A percentile compares a stretch with the other conserved stretches of the same genome.
phyloP scores from a whole-genome alignment of 2,113 vertebrate species.

The Cyphomyrus plagiostoma region DNA sequence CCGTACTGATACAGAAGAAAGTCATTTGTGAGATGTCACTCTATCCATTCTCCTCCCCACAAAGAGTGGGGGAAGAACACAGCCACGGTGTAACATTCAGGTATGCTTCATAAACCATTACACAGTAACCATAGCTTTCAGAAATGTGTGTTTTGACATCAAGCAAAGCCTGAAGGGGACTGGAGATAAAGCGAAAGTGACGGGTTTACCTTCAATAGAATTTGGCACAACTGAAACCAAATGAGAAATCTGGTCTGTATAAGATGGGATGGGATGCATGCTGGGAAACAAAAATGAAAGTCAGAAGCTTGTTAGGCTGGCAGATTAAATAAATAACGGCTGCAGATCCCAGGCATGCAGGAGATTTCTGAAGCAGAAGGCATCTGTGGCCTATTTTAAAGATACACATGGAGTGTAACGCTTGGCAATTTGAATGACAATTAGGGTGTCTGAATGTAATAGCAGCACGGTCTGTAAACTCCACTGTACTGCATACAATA shows the following conservation, averaged over 20 bases:
- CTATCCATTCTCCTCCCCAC: not conserved
- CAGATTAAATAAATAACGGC: constrained; percentile 76
- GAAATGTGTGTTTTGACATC: constrained; percentile 10
- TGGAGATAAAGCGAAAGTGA: constrained; percentile 32
- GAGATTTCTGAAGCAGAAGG: constrained; percentile 51
- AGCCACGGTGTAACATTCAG: not conserved
- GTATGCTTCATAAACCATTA: constrained; percentile 3
- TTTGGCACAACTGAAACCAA: constrained; percentile 61
- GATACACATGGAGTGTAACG: constrained; percentile 53
- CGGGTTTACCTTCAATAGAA: constrained; percentile 56
- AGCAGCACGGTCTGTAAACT: constrained; percentile 55
- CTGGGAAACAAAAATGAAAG: constrained; percentile 65
- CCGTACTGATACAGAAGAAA: not conserved
- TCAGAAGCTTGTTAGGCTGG: constrained; percentile 67
- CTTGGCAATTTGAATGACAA: constrained; percentile 54
- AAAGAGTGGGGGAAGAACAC: not conserved
- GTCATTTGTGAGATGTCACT: not conserved
- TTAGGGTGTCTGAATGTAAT: constrained; percentile 50
- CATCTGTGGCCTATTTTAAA: constrained; percentile 64
- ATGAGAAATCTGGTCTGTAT: constrained; percentile 51
- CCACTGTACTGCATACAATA: not conserved
- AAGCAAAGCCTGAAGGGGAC: constrained; percentile 15
- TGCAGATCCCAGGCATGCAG: constrained; percentile 59
- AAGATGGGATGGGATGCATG: constrained; percentile 45
- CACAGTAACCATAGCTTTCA: not conserved